Conservation (phyloP, 2,888 invertebrate genomes). For the Lasioglossum malachurum region DNA sequence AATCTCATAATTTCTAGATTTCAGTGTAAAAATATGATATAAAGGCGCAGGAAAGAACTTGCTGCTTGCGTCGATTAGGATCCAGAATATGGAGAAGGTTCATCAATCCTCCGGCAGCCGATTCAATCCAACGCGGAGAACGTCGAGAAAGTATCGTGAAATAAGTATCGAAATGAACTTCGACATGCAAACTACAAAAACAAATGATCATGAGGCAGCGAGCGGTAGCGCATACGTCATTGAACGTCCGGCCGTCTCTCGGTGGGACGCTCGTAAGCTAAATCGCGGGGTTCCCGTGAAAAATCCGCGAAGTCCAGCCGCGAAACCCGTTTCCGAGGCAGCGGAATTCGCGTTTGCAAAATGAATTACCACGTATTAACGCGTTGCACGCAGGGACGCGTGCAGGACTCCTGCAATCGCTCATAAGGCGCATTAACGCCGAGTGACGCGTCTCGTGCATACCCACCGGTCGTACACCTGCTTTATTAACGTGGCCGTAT, state of each 20-base stretch:
- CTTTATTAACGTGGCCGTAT: conserved; percentile 74
- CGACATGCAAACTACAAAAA: neutral
- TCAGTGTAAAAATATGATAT: neutral
- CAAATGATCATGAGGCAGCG: neutral
- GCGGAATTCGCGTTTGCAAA: conserved; percentile 59
- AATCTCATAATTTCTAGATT: neutral
- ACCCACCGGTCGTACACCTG: conserved; percentile 74
- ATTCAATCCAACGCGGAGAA: neutral
- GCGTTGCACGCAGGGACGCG: conserved; percentile 35
- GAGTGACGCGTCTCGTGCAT: conserved; percentile 47
- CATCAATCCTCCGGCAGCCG: neutral
- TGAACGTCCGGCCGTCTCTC: neutral
- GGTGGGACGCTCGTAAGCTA: neutral
- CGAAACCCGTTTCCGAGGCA: conserved; percentile 41
- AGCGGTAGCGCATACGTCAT: neutral
- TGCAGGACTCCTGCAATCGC: conserved; percentile 64
- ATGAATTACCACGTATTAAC: conserved; percentile 71
- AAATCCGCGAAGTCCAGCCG: neutral
- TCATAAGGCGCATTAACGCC: conserved; percentile 75
- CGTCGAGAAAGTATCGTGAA: neutral
- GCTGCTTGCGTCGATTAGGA: neutral
- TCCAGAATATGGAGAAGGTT: neutral
- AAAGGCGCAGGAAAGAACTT: too few relatives aligned
- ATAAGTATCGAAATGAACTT: neutral
- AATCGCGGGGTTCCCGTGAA: neutral